Conservation (phyloP, 2,888 invertebrate species). For the Drosophila prostipennis region DNA sequence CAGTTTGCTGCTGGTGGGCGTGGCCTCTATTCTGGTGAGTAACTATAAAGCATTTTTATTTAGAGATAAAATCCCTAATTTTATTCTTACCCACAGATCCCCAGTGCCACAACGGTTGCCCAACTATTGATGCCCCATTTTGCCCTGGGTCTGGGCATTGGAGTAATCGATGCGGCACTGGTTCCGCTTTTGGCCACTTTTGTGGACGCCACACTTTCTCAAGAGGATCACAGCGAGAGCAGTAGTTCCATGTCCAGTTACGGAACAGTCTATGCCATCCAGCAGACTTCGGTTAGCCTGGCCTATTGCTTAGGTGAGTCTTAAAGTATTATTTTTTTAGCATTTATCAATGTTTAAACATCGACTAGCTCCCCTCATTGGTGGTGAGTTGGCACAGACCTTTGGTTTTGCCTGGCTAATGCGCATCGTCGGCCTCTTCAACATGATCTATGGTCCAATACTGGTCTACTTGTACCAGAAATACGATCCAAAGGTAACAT, state of each 20-base stretch:
- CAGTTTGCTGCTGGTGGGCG: constrained; percentile 87
- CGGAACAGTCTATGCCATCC: constrained; percentile 92
- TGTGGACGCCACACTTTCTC: constrained; percentile 86
- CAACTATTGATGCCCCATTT: constrained; percentile 91
- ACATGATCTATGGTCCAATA: constrained; percentile 89
- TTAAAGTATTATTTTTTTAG: neutral
- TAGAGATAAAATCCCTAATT: neutral
- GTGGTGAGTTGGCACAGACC: constrained; percentile 88
- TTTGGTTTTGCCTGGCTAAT: constrained; percentile 91
- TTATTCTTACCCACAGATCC: constrained; percentile 84
- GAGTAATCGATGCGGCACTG: constrained; percentile 91
- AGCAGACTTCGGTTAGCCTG: constrained; percentile 92
- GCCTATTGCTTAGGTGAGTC: constrained; percentile 90
- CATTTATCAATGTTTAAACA: too few relatives aligned
- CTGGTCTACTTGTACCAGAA: constrained; percentile 84
- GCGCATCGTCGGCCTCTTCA: constrained; percentile 88
- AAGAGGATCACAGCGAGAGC: constrained; percentile 65
- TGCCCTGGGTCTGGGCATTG: constrained; percentile 91
- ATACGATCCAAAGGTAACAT: constrained; percentile 81
- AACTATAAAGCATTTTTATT: neutral
- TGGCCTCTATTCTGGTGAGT: constrained; percentile 87
- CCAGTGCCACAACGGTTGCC: constrained; percentile 87
- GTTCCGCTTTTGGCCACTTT: constrained; percentile 91
- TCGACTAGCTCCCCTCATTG: constrained; percentile 88
- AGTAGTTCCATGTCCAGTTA: constrained; percentile 86